A percentile compares a stretch with the other conserved stretches of the same genome.
phyloP scores from a whole-genome alignment of 2,797 vertebrate species.

The Loriculus beryllinus region DNA sequence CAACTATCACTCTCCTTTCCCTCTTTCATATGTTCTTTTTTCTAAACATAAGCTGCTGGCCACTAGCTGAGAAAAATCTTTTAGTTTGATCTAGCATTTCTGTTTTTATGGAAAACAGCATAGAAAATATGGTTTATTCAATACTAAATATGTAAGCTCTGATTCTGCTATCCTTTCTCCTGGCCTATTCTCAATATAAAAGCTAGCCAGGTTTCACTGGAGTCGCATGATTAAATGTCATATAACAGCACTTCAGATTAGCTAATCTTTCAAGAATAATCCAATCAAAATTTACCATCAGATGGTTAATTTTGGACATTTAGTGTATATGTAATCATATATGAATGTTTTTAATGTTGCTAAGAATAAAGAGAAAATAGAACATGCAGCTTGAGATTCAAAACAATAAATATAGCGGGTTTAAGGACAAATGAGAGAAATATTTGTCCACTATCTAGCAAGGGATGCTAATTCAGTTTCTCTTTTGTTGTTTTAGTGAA shows the following conservation, averaged over 20 bases:
- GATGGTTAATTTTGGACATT: not conserved
- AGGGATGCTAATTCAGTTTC: not conserved
- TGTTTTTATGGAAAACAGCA: slow-evolving; percentile 51
- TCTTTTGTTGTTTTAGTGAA: not conserved
- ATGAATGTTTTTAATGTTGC: not conserved
- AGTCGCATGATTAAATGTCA: not conserved
- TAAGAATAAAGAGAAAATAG: not conserved
- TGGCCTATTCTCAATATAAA: not conserved
- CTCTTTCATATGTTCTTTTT: slow-evolving; percentile 10
- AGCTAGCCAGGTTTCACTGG: not conserved
- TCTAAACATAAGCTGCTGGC: not conserved
- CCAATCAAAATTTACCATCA: not conserved
- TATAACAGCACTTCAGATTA: not conserved
- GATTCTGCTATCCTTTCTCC: not conserved
- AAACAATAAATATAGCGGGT: not conserved
- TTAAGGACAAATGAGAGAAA: not conserved
- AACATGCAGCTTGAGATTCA: not conserved
- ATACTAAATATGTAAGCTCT: not conserved
- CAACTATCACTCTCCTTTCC: not conserved
- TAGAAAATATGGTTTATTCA: slow-evolving; percentile 36
- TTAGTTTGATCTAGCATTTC: slow-evolving; percentile 18
- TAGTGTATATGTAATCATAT: not conserved
- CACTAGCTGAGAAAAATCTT: slow-evolving; percentile 46
- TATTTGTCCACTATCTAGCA: not conserved
- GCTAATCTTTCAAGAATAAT: not conserved